phyloP scores from a whole-genome alignment of 2,888 invertebrate genomes.

The Philopedon plagiatum region DNA sequence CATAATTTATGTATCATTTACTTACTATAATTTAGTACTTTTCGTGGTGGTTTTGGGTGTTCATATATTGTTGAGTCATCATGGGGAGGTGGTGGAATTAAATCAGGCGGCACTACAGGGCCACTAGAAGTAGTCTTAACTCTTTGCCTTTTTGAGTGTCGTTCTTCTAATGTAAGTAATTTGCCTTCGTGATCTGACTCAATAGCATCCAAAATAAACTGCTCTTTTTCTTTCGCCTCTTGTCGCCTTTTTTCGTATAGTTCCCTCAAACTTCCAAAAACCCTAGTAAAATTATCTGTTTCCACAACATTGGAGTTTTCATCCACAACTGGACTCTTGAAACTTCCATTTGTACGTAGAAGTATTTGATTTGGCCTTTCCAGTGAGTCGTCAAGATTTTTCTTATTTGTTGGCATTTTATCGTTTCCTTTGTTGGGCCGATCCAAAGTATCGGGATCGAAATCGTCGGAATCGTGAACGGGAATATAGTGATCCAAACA shows the following conservation, averaged over 20 bases:
- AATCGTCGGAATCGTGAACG: constrained; percentile 85
- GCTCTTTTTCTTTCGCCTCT: constrained; percentile 65
- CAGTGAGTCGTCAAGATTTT: constrained; percentile 60
- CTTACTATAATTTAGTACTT: constrained; percentile 64
- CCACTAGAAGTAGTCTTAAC: constrained; percentile 66
- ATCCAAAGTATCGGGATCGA: constrained; percentile 90
- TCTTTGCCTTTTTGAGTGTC: constrained; percentile 82
- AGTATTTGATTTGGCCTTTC: constrained; percentile 74
- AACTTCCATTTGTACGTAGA: constrained; percentile 79
- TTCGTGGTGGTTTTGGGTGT: constrained; percentile 74
- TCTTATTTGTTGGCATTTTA: constrained; percentile 8
- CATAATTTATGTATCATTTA: too few relatives aligned
- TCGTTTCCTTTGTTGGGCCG: constrained; percentile 64
- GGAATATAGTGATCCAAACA: constrained; percentile 83
- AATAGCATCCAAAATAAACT: constrained; percentile 55
- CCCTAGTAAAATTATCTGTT: constrained; percentile 66
- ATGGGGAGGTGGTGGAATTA: constrained; percentile 77
- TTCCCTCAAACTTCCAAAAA: constrained; percentile 80
- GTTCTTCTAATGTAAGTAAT: constrained; percentile 79
- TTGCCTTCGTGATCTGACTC: constrained; percentile 75
- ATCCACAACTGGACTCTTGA: constrained; percentile 69
- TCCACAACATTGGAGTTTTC: constrained; percentile 32
- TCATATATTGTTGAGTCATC: constrained; percentile 73
- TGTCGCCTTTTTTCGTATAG: constrained; percentile 79
- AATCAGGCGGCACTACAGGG: constrained; percentile 75